These are phyloP conservation scores for Peromyscus californicus DNA, from an alignment of 2,113 vertebrate species.

Conservation along the genomic window DNA sequence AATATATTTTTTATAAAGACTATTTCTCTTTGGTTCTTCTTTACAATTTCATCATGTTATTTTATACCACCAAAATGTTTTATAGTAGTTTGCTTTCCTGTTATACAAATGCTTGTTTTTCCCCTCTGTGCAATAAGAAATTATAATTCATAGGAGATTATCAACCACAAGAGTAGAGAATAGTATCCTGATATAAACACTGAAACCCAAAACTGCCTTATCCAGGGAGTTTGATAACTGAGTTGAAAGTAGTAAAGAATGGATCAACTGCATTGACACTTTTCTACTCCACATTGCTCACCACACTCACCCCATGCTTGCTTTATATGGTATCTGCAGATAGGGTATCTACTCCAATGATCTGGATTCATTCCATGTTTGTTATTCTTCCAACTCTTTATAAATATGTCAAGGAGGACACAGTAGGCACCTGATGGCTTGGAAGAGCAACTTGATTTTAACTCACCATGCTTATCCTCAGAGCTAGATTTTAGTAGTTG, in stretches of 20 bases:
- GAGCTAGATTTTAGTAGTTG: not conserved
- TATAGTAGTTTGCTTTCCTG: constrained; percentile 1
- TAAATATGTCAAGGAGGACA: not conserved
- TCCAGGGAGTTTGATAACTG: not conserved
- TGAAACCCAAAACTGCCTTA: not conserved
- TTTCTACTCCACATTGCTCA: not conserved
- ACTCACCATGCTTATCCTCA: not conserved
- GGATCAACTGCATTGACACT: not conserved
- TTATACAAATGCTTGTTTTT: not conserved
- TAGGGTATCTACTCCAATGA: not conserved
- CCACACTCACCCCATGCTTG: rapidly evolving
- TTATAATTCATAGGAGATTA: not conserved
- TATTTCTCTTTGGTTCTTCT: not conserved
- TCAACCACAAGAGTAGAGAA: not conserved
- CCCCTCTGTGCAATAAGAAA: not conserved
- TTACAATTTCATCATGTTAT: constrained; percentile 25
- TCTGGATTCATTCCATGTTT: not conserved
- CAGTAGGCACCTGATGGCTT: not conserved
- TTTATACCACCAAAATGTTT: constrained; percentile 42
- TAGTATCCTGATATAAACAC: not conserved
- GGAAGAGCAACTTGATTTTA: not conserved
- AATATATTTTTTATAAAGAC: constrained; percentile 36
- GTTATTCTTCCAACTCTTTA: not conserved
- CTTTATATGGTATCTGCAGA: not conserved
- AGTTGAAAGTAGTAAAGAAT: not conserved